Evolutionary conservation across 2,797 vertebrate genomes (phyloP).

Genomic region (Clarias laeviceps): DNA sequence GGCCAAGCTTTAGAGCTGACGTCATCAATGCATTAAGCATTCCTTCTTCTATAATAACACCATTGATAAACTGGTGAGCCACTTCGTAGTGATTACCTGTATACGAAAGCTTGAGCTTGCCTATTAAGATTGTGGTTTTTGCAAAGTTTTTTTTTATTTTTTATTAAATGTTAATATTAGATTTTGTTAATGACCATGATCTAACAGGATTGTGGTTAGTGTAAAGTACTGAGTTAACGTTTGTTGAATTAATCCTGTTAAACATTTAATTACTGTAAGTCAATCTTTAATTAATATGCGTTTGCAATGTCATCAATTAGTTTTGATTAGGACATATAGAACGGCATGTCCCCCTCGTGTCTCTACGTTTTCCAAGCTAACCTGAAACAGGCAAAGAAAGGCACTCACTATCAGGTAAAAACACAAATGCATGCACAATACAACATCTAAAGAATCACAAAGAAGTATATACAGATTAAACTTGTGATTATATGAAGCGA

Average conservation of each 20-base stretch:
- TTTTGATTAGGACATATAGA: conserved; percentile 45
- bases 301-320: conserved; percentile 44
- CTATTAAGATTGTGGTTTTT: not conserved
- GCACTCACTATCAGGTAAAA: conserved; percentile 57
- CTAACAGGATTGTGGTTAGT: not conserved
- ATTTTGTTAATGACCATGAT: not conserved
- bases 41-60: not conserved
- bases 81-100: conserved; percentile 8
- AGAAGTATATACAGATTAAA: not conserved
- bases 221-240: not conserved
- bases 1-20: not conserved
- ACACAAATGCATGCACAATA: conserved; percentile 28
- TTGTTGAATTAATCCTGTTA: conserved; percentile 42
- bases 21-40: not conserved
- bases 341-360: conserved; percentile 30
- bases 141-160: not conserved
- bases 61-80: not conserved
- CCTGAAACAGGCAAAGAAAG: conserved; percentile 74
- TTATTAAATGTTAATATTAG: not conserved
- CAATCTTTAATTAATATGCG: conserved; percentile 4
- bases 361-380: conserved; percentile 63
- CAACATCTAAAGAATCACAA: not conserved
- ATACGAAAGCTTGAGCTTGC: not conserved
- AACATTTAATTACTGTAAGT: conserved; percentile 3
- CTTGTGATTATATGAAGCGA: not conserved